phyloP scores from a whole-genome alignment of 2,888 invertebrate genomes.

The Limenitis camilla region DNA sequence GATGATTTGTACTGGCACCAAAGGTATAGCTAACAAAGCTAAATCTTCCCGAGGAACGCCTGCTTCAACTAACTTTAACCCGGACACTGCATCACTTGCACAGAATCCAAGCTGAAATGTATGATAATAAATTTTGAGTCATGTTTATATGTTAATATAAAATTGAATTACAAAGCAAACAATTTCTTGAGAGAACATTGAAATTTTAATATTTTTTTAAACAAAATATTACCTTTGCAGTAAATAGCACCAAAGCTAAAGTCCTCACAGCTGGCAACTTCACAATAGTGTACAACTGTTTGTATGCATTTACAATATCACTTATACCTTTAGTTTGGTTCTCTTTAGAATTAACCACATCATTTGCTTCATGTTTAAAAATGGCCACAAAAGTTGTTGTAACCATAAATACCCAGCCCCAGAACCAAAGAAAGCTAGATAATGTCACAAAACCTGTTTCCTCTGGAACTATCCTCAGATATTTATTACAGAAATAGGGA shows the following conservation, averaged over 20 bases:
- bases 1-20: constrained; percentile 95
- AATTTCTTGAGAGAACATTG: too few species aligned
- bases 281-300: constrained; percentile 86
- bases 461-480: constrained; percentile 82
- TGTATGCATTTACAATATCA: constrained; percentile 82
- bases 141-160: background rate
- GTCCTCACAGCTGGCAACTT: constrained; percentile 86
- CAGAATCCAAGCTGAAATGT: constrained; percentile 90
- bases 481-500: constrained; percentile 95
- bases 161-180: too few species aligned
- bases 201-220: background rate
- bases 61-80: constrained; percentile 94
- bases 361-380: constrained; percentile 86
- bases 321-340: constrained; percentile 51
- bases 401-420: constrained; percentile 93
- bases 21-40: constrained; percentile 92
- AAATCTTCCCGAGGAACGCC: constrained; percentile 97
- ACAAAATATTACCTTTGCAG: constrained; percentile 82
- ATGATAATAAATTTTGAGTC: background rate
- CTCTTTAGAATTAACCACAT: constrained; percentile 39
- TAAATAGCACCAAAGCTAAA: constrained; percentile 86
- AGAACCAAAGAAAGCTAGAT: constrained; percentile 92
- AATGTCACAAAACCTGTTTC: constrained; percentile 82
- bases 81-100: constrained; percentile 95
- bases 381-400: constrained; percentile 92